A percentile compares a stretch with the other conserved stretches of the same genome.
Evolutionary conservation across 2,797 vertebrate genomes (phyloP).

Genomic region (Centroberyx gerrardi): DNA sequence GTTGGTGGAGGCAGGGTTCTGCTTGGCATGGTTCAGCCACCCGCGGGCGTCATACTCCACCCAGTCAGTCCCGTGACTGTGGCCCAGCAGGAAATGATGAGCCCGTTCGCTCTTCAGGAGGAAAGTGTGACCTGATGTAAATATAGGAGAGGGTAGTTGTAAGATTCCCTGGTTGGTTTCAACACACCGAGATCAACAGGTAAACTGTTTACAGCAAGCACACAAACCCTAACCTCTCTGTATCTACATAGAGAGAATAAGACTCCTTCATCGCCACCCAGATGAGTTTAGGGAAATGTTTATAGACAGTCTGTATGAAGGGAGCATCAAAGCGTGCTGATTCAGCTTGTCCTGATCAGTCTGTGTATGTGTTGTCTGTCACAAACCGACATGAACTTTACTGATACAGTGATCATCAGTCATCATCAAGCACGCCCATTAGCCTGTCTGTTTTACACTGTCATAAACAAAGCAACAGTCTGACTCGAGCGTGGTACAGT

Average conservation of each 20-base stretch:
- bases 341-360: constrained; percentile 16
- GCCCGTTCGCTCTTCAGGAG: constrained; percentile 93
- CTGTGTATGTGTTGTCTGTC: not conserved
- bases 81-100: constrained; percentile 94
- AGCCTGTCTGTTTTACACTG: not conserved
- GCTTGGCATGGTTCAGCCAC: constrained; percentile 94
- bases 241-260: constrained; percentile 12
- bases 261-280: not conserved
- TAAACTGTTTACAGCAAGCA: not conserved
- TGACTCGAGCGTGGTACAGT: not conserved
- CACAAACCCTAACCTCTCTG: not conserved
- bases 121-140: constrained; percentile 87
- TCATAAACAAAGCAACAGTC: constrained; percentile 19
- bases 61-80: constrained; percentile 96
- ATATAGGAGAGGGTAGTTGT: constrained; percentile 8
- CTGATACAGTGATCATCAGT: not conserved
- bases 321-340: constrained; percentile 17
- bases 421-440: not conserved
- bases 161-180: constrained; percentile 11
- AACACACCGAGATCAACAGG: not conserved
- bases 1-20: constrained; percentile 91
- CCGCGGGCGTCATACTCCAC: constrained; percentile 92
- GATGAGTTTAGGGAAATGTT: constrained; percentile 14
- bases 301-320: constrained; percentile 9
- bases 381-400: not conserved